phyloP scores from a whole-genome alignment of 2,113 vertebrate species.

The Herpailurus yagouaroundi region DNA sequence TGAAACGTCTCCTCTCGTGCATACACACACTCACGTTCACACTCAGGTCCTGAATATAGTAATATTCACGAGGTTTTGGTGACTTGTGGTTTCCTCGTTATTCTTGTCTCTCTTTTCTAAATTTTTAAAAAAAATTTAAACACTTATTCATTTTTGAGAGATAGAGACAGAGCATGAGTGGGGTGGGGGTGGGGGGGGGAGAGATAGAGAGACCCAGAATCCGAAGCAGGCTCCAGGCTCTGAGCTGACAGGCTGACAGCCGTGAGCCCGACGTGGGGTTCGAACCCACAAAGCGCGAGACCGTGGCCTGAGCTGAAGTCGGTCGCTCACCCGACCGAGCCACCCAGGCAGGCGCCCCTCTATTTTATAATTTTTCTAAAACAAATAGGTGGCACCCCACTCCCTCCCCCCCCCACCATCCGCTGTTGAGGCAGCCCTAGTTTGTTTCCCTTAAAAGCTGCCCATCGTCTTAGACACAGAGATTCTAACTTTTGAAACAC shows the following conservation, averaged over 20 bases:
- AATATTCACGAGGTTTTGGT: neutral
- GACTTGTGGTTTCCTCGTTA: neutral
- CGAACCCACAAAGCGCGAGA: too few species aligned
- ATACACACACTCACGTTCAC: neutral
- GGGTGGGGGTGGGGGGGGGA: too few species aligned
- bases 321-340: too few species aligned
- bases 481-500: neutral
- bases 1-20: rapidly evolving
- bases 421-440: neutral
- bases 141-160: too few species aligned
- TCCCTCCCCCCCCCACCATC: too few species aligned
- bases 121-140: rapidly evolving
- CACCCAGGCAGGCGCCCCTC: too few species aligned
- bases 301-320: too few species aligned
- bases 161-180: too few species aligned
- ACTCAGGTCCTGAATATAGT: rapidly evolving
- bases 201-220: too few species aligned
- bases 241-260: too few species aligned
- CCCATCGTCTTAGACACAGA: neutral
- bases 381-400: neutral
- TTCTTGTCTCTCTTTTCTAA: neutral
- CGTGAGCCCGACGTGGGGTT: too few species aligned
- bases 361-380: neutral
- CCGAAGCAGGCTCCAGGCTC: too few species aligned
- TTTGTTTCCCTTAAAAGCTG: neutral